Conservation (phyloP, 2,113 vertebrate genomes). For the Melospiza georgiana region DNA sequence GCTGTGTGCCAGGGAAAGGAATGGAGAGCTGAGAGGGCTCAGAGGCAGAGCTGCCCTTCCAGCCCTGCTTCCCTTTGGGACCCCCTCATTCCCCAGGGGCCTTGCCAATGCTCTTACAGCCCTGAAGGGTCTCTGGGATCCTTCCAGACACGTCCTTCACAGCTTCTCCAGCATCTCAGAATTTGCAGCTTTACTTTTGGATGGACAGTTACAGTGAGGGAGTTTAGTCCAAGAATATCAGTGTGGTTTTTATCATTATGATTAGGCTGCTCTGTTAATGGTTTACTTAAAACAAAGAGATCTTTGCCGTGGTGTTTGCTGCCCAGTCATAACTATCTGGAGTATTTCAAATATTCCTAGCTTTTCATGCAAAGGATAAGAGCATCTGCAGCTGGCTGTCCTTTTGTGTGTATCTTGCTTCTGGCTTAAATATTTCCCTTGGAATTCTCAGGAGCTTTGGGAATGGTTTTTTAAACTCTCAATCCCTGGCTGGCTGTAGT, state of each 20-base stretch:
- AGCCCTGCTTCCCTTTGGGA: background rate
- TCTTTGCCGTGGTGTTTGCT: background rate
- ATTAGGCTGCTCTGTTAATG: slow-evolving; percentile 13
- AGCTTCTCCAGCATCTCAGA: background rate
- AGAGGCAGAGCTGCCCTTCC: background rate
- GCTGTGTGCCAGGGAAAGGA: background rate
- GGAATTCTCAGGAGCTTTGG: background rate
- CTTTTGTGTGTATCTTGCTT: background rate
- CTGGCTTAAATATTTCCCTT: background rate
- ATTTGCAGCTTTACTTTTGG: background rate
- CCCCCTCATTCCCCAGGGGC: background rate
- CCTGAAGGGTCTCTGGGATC: background rate
- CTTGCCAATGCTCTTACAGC: background rate
- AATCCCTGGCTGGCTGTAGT: background rate
- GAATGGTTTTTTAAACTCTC: background rate
- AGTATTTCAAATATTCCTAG: slow-evolving; percentile 48
- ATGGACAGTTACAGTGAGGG: background rate
- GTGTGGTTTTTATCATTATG: slow-evolving; percentile 16
- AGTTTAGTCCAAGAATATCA: slow-evolving; percentile 1
- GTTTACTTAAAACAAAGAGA: slow-evolving; percentile 22
- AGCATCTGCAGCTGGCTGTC: slow-evolving; percentile 47
- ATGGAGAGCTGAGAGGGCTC: background rate
- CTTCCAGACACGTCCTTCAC: background rate
- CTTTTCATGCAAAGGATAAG: slow-evolving; percentile 20
- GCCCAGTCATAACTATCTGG: slow-evolving; percentile 32